These are phyloP conservation scores for Tridacna crocea DNA, from an alignment of 2,888 invertebrate species.

Conservation along the genomic window DNA sequence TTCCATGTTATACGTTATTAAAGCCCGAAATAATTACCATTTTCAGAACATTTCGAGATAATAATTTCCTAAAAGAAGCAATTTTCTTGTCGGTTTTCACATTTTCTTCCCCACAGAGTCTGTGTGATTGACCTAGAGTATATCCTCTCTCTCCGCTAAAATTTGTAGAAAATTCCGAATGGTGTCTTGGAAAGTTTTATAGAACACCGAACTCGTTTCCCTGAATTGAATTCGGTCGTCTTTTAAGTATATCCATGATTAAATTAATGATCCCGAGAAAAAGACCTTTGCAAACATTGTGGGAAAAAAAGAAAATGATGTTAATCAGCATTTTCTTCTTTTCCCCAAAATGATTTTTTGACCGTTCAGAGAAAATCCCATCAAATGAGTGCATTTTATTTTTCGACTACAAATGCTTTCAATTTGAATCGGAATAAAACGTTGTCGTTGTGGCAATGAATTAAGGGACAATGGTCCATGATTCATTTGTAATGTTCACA, in stretches of 20 bases:
- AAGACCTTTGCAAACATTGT: background rate
- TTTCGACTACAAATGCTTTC: background rate
- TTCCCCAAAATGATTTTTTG: background rate
- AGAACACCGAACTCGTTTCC: no score
- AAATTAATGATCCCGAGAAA: background rate
- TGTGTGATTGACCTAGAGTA: no score
- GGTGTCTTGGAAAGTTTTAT: no score
- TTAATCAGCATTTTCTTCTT: background rate
- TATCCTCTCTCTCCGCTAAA: no score
- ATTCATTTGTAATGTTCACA: no score
- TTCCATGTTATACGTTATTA: background rate
- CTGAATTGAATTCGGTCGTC: background rate
- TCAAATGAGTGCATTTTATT: background rate
- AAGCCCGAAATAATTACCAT: background rate
- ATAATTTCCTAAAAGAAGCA: background rate
- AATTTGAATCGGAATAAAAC: background rate
- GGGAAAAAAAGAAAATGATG: background rate
- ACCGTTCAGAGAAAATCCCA: background rate
- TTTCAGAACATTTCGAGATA: background rate
- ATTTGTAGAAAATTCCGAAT: no score
- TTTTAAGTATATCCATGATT: background rate
- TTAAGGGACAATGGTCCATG: no score
- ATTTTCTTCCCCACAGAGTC: no score
- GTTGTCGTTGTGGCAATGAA: background rate
- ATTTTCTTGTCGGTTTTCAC: background rate